A percentile compares a stretch with the other conserved stretches of the same genome.
Evolutionary conservation across 1,140 invertebrate genomes (phyloP).

Genomic region (Diabrotica virgifera): DNA sequence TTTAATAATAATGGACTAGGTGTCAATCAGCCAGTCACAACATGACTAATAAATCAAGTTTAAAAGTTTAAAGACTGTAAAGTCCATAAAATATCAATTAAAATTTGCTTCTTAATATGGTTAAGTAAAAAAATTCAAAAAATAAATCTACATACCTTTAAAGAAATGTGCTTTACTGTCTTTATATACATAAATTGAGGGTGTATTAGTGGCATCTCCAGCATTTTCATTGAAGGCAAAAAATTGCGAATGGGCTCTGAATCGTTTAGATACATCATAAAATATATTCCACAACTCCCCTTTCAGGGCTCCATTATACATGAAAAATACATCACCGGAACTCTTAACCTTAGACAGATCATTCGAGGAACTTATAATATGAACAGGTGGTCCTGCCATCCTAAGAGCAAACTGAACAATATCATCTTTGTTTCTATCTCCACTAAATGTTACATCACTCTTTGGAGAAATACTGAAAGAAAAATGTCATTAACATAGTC

Average conservation of each 20-base stretch:
- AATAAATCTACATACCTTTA: constrained; percentile 54
- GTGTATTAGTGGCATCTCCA: constrained; percentile 62
- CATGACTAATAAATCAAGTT: too few species aligned
- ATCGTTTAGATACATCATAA: constrained; percentile 67
- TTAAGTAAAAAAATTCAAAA: constrained; percentile 7
- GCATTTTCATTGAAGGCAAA: constrained; percentile 72
- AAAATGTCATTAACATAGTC: background rate
- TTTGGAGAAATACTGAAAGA: constrained; percentile 80
- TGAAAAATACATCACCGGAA: constrained; percentile 79
- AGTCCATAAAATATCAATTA: too few species aligned
- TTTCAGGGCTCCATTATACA: constrained; percentile 76
- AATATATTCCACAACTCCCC: constrained; percentile 77
- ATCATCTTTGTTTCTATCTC: constrained; percentile 87
- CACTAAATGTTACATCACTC: constrained; percentile 75
- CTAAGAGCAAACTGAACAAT: constrained; percentile 90
- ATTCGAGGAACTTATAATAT: constrained; percentile 71
- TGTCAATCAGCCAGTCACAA: too few species aligned
- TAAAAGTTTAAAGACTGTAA: too few species aligned
- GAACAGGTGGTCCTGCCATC: constrained; percentile 83
- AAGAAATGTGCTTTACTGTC: constrained; percentile 71
- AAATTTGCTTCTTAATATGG: background rate
- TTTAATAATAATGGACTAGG: too few species aligned
- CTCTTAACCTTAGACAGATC: constrained; percentile 74
- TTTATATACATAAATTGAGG: constrained; percentile 82
- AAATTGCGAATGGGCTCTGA: constrained; percentile 78